Percentiles rank a stretch among this genome's conserved stretches.
phyloP scores from a whole-genome alignment of 2,888 invertebrate species.

The Aleiodes leptofemur region DNA sequence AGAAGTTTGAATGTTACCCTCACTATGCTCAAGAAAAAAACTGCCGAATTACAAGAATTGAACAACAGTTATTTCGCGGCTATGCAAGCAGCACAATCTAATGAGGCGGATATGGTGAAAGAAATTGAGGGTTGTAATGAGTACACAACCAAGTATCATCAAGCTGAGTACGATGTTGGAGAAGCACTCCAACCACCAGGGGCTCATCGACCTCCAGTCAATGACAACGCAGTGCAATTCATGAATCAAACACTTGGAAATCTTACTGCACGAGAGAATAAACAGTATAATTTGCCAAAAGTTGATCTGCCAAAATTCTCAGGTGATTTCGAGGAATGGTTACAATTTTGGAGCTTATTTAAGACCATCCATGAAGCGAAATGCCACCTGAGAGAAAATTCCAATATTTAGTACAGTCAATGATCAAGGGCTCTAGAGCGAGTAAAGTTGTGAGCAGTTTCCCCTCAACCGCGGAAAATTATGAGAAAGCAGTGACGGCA shows the following conservation, averaged over 20 bases:
- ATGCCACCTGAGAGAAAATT: slow-evolving; percentile 57
- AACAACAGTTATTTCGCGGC: background rate
- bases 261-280: too few relatives aligned
- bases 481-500: slow-evolving; percentile 58
- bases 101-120: background rate
- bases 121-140: slow-evolving; percentile 4
- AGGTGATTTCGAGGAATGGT: slow-evolving; percentile 57
- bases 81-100: background rate
- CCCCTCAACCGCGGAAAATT: slow-evolving; percentile 60
- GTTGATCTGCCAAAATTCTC: background rate
- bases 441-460: slow-evolving; percentile 59
- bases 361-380: slow-evolving; percentile 58
- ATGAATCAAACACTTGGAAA: too few relatives aligned
- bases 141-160: background rate
- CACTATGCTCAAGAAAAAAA: slow-evolving; percentile 31
- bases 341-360: slow-evolving; percentile 61
- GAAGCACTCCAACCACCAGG: background rate
- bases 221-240: too few relatives aligned
- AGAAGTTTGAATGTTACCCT: slow-evolving; percentile 1
- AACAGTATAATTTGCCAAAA: background rate
- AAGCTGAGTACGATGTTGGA: too few relatives aligned
- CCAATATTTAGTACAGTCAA: slow-evolving; percentile 58
- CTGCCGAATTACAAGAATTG: slow-evolving; percentile 14
- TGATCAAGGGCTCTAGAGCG: slow-evolving; percentile 54
- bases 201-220: too few relatives aligned